phyloP scores from a whole-genome alignment of 2,888 invertebrate genomes.

The Troilus luridus region DNA sequence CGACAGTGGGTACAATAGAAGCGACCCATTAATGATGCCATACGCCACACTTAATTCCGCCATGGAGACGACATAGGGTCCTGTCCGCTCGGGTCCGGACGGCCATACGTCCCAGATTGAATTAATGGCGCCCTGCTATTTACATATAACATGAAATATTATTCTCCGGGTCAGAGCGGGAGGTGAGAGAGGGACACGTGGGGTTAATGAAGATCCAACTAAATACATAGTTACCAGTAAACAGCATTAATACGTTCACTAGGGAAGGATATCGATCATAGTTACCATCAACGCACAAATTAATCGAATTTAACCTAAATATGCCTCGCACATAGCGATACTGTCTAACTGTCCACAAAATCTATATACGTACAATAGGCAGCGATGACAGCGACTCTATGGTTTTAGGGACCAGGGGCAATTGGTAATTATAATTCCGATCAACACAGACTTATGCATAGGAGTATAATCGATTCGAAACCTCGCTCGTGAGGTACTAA shows the following conservation, averaged over 20 bases:
- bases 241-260: neutral
- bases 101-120: neutral
- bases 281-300: neutral
- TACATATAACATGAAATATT: slow-evolving; percentile 29
- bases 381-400: neutral
- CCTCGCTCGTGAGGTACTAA: no score
- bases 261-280: neutral
- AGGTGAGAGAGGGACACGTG: neutral
- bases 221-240: neutral
- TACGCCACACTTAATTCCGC: neutral
- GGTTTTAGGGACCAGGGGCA: neutral
- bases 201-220: neutral
- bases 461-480: no score
- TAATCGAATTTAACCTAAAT: slow-evolving; percentile 13
- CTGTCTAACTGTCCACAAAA: neutral
- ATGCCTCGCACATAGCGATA: neutral
- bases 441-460: neutral
- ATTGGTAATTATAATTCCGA: neutral
- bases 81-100: neutral
- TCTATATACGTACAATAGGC: neutral
- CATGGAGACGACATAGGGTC: neutral
- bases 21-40: neutral
- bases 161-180: neutral
- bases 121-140: neutral
- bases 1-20: neutral